Percentiles rank a stretch among this genome's conserved stretches.
These are phyloP conservation scores for Tachypleus tridentatus DNA, from an alignment of 1,140 invertebrate genomes.

Conservation along the genomic window DNA sequence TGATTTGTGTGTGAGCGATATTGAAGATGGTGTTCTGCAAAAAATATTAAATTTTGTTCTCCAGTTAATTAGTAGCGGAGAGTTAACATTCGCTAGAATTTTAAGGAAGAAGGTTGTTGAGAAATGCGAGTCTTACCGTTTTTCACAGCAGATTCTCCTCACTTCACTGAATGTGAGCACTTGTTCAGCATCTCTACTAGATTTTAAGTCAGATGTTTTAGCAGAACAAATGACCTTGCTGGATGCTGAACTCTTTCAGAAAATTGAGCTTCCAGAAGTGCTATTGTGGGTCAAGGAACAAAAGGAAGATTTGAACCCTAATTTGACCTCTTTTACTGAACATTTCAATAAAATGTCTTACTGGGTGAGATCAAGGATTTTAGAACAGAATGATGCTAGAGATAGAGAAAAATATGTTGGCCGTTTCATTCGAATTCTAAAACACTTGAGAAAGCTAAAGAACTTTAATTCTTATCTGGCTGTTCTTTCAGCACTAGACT, in stretches of 20 bases:
- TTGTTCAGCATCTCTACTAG: conserved; percentile 48
- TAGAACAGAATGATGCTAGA: conserved; percentile 69
- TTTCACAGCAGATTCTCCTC: conserved; percentile 35
- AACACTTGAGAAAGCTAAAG: conserved; percentile 87
- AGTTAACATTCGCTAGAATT: conserved; percentile 76
- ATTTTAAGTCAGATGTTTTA: conserved; percentile 82
- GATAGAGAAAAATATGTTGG: conserved; percentile 91
- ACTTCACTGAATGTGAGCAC: conserved; percentile 24
- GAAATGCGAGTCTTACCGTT: conserved; percentile 55
- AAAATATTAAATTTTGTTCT: conserved; percentile 74
- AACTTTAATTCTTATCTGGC: conserved; percentile 99
- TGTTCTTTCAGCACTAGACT: conserved; percentile 88
- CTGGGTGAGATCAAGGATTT: conserved; percentile 73
- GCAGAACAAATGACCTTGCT: conserved; percentile 98
- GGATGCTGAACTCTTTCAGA: conserved; percentile 89
- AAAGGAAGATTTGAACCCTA: conserved; percentile 90
- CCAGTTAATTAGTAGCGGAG: conserved; percentile 66
- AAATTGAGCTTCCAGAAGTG: conserved; percentile 88
- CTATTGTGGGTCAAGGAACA: conserved; percentile 95
- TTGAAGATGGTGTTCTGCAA: conserved; percentile 36
- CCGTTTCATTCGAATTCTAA: conserved; percentile 99
- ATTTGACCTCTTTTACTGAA: conserved; percentile 92
- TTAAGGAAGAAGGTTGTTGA: conserved; percentile 80
- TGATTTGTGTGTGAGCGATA: conserved; percentile 74
- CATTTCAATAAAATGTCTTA: conserved; percentile 99